phyloP scores from a whole-genome alignment of 2,113 vertebrate genomes.

The Pardalotus punctatus region DNA sequence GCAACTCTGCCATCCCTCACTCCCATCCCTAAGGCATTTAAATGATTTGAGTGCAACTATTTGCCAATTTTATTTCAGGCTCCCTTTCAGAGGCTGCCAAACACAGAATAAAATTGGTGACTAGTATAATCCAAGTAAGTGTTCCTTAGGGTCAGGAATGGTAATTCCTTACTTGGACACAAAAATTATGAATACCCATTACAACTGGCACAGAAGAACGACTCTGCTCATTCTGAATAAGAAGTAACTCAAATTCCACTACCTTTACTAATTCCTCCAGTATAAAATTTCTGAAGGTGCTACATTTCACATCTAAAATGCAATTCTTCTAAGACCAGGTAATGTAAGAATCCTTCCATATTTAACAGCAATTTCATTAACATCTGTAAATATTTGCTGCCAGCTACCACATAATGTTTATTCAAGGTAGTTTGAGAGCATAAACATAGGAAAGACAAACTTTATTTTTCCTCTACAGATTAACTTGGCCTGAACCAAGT shows the following conservation, averaged over 20 bases:
- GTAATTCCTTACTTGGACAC: neutral
- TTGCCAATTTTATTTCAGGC: neutral
- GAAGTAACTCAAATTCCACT: neutral
- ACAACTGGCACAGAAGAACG: neutral
- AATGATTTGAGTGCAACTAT: neutral
- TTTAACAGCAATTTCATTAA: neutral
- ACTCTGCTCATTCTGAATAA: neutral
- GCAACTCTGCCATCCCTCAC: neutral
- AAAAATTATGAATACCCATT: neutral
- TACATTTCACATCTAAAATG: neutral
- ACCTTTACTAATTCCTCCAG: neutral
- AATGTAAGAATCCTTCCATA: neutral
- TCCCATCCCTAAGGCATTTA: neutral
- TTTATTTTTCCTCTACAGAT: neutral
- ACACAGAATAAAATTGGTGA: neutral
- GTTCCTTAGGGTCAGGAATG: neutral
- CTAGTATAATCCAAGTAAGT: neutral
- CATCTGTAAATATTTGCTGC: neutral
- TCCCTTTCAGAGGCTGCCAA: neutral
- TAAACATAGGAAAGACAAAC: neutral
- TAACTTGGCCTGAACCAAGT: neutral
- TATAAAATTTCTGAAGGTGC: neutral
- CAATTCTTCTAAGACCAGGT: neutral
- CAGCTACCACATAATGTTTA: neutral
- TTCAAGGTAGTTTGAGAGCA: neutral